Conservation (phyloP, 1,140 invertebrate genomes). For the Lasaia peninsularis region DNA sequence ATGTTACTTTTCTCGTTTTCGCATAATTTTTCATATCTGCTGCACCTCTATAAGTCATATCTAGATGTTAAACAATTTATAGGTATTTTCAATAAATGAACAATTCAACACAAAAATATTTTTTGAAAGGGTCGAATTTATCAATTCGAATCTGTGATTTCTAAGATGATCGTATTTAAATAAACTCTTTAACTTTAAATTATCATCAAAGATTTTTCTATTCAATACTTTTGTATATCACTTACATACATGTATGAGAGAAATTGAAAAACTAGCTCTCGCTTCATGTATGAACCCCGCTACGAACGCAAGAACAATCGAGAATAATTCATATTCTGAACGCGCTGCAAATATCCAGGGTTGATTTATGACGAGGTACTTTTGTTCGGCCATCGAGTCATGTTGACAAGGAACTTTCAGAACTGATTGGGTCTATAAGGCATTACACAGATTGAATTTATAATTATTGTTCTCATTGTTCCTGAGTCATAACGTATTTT, state of each 20-base stretch:
- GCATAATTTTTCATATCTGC: too few relatives aligned
- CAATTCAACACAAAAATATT: too few relatives aligned
- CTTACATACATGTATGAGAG: slow-evolving; percentile 26
- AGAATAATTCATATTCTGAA: slow-evolving; percentile 77
- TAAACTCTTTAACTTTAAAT: too few relatives aligned
- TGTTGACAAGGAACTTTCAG: slow-evolving; percentile 62
- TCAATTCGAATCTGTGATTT: too few relatives aligned
- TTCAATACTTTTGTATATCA: too few relatives aligned
- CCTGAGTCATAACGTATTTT: slow-evolving; percentile 11
- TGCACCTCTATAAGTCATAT: too few relatives aligned
- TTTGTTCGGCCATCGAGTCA: slow-evolving; percentile 39
- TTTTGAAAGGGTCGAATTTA: too few relatives aligned
- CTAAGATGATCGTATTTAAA: too few relatives aligned
- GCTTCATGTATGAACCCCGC: slow-evolving; percentile 77
- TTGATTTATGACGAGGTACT: slow-evolving; percentile 51
- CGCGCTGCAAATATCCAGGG: slow-evolving; percentile 69
- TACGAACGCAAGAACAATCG: slow-evolving; percentile 68
- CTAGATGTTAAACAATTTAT: too few relatives aligned
- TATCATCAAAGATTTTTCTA: not conserved
- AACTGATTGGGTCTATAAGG: slow-evolving; percentile 76
- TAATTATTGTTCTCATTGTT: slow-evolving; percentile 46
- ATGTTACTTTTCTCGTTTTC: too few relatives aligned
- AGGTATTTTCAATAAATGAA: too few relatives aligned
- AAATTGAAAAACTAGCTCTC: slow-evolving; percentile 67
- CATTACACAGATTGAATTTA: slow-evolving; percentile 53